Percentiles rank a stretch among this genome's conserved stretches.
phyloP scores from a whole-genome alignment of 2,888 invertebrate genomes.

The Eupsilia transversa region DNA sequence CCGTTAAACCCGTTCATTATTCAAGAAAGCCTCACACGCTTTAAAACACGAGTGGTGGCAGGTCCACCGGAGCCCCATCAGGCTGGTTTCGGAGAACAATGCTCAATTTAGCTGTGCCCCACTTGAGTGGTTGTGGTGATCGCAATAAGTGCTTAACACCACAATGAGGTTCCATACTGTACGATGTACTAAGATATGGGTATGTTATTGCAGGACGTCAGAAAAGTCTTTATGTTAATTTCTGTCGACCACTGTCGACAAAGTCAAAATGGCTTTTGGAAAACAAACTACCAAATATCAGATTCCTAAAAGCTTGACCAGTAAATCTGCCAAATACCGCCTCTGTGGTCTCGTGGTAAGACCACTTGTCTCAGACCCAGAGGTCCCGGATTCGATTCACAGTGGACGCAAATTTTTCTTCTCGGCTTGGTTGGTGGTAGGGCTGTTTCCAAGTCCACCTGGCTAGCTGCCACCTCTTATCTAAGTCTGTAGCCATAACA shows the following conservation, averaged over 20 bases:
- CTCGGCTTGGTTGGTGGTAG: too few relatives aligned
- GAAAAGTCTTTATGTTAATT: neutral
- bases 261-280: neutral
- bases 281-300: neutral
- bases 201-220: neutral
- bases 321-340: neutral
- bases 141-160: constrained; percentile 32
- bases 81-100: constrained; percentile 52
- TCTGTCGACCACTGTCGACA: neutral
- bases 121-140: constrained; percentile 21
- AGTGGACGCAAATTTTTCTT: too few relatives aligned
- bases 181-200: neutral
- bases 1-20: neutral
- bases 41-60: neutral
- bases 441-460: too few relatives aligned
- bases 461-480: too few relatives aligned
- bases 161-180: constrained; percentile 15
- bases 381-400: too few relatives aligned
- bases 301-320: neutral
- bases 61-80: neutral
- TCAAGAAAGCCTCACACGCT: neutral
- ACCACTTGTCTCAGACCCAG: too few relatives aligned
- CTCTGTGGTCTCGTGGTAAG: too few relatives aligned
- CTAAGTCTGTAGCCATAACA: too few relatives aligned
- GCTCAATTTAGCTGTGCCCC: constrained; percentile 59